Evolutionary conservation across 64 coral and sea anemone species (phyloP).

Genomic region (Stichodactyla helianthus): DNA sequence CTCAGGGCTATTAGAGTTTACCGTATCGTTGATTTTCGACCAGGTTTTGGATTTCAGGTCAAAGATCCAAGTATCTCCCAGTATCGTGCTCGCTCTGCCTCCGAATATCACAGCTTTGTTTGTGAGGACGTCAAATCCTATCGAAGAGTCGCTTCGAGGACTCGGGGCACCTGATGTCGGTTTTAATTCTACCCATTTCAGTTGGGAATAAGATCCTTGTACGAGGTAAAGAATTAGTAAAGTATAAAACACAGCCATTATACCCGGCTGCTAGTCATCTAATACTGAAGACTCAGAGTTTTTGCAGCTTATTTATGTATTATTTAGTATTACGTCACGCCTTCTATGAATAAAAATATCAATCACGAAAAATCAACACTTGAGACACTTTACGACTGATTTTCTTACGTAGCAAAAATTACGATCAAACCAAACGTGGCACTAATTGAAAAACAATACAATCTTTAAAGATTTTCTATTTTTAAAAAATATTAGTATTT

Average conservation of each 20-base stretch:
- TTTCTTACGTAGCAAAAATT: too few relatives aligned
- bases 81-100: not conserved
- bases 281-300: too few relatives aligned
- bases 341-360: too few relatives aligned
- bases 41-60: constrained; percentile 37
- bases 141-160: constrained; percentile 45
- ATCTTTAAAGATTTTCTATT: too few relatives aligned
- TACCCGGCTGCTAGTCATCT: not conserved
- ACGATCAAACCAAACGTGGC: too few relatives aligned
- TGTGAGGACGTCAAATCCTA: constrained; percentile 18
- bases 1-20: constrained; percentile 39
- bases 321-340: too few relatives aligned
- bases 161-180: constrained; percentile 14
- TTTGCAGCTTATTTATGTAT: too few relatives aligned
- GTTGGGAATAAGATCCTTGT: not conserved
- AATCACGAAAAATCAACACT: too few relatives aligned
- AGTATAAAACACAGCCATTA: not conserved
- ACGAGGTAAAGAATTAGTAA: not conserved
- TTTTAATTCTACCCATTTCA: constrained; percentile 29
- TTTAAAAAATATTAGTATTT: too few relatives aligned
- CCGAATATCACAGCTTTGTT: constrained; percentile 67
- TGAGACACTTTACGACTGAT: too few relatives aligned
- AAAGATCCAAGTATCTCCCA: constrained; percentile 73
- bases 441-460: too few relatives aligned
- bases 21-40: constrained; percentile 24